Percentiles rank a stretch among this genome's conserved stretches.
phyloP scores from a whole-genome alignment of 2,888 invertebrate genomes.

The Eupithecia subfuscata region DNA sequence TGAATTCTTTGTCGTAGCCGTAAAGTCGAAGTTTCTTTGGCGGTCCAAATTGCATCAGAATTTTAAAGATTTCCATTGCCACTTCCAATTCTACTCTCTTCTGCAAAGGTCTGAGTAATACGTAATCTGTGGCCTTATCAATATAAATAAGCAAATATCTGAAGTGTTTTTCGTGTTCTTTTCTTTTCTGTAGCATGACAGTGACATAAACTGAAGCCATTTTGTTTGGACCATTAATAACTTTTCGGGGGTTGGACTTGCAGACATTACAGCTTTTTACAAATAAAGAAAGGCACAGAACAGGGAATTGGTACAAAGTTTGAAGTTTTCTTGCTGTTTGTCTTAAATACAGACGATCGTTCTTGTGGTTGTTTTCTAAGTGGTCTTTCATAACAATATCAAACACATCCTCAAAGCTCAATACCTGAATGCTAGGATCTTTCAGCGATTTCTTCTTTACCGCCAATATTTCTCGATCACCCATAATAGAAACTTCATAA shows the following conservation, averaged over 20 bases:
- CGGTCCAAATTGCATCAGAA: slow-evolving; percentile 33
- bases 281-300: slow-evolving; percentile 22
- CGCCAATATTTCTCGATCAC: slow-evolving; percentile 17
- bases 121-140: slow-evolving; percentile 32
- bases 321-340: slow-evolving; percentile 6
- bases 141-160: slow-evolving; percentile 33
- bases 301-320: slow-evolving; percentile 18
- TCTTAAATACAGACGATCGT: slow-evolving; percentile 3
- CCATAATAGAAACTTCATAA: slow-evolving; percentile 7
- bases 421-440: slow-evolving; percentile 17
- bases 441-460: slow-evolving; percentile 15
- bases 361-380: slow-evolving; percentile 10
- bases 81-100: slow-evolving; percentile 31
- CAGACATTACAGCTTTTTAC: slow-evolving; percentile 34
- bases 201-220: slow-evolving; percentile 24
- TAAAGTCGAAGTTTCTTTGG: slow-evolving; percentile 28
- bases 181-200: slow-evolving; percentile 21
- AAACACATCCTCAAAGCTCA: slow-evolving; percentile 28
- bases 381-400: slow-evolving; percentile 28
- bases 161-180: not conserved
- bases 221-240: not conserved
- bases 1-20: slow-evolving; percentile 22
- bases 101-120: slow-evolving; percentile 31
- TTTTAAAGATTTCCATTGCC: slow-evolving; percentile 32
- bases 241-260: not conserved